Percentiles rank a stretch among this genome's conserved stretches.
These are phyloP conservation scores for Chelonoidis abingdonii DNA, from an alignment of 2,113 vertebrate species.

Conservation along the genomic window DNA sequence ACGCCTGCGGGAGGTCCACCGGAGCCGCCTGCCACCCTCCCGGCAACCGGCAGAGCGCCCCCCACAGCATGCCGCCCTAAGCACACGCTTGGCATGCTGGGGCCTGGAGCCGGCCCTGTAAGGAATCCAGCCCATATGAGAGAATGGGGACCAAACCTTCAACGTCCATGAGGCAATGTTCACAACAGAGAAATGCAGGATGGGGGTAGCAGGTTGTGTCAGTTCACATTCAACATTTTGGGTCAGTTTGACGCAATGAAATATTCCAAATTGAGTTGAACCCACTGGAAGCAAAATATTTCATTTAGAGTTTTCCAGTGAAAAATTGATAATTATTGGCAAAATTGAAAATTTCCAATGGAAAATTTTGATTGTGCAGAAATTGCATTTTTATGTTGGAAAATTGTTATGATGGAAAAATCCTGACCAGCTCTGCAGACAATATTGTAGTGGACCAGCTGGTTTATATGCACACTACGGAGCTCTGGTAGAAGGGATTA, in stretches of 20 bases:
- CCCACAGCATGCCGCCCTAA: too few relatives aligned
- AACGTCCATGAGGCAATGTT: conserved; percentile 1
- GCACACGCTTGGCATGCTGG: too few relatives aligned
- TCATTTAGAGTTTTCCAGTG: background rate
- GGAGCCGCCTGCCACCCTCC: too few relatives aligned
- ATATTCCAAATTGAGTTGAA: background rate
- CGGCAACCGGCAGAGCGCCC: too few relatives aligned
- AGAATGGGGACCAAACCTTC: background rate
- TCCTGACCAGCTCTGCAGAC: background rate
- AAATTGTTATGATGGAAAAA: background rate
- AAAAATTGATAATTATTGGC: background rate
- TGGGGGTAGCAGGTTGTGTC: background rate
- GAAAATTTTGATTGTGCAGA: background rate
- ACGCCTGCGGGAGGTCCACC: too few relatives aligned
- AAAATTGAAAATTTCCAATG: background rate
- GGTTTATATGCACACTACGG: rapidly evolving
- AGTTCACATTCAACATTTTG: background rate
- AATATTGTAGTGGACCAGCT: background rate
- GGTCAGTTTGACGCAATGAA: background rate
- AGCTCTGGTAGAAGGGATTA: rapidly evolving
- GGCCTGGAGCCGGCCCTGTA: background rate
- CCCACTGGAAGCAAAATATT: background rate
- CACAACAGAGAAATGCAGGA: background rate
- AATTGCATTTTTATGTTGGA: background rate
- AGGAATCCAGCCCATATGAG: background rate